Evolutionary conservation across 1,140 invertebrate species (phyloP).

Genomic region (Cryptotermes secundus): DNA sequence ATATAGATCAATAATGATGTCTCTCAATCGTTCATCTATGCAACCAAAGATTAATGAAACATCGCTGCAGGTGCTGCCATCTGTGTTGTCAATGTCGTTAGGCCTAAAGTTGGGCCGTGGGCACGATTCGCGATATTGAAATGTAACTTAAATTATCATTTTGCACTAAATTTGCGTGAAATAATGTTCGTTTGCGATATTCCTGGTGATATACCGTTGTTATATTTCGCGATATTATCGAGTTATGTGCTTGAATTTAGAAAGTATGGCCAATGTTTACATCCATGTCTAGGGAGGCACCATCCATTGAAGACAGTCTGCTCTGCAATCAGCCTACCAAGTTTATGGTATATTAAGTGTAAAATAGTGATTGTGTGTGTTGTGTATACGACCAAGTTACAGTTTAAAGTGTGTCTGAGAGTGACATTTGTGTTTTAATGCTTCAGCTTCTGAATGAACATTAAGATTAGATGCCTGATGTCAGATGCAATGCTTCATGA

Average conservation of each 20-base stretch:
- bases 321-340: slow-evolving; percentile 24
- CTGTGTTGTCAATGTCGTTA: slow-evolving; percentile 70
- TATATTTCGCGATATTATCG: slow-evolving; percentile 31
- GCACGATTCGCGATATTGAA: slow-evolving; percentile 39
- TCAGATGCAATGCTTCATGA: not conserved
- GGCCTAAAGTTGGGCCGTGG: slow-evolving; percentile 54
- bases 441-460: not conserved
- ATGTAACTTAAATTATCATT: slow-evolving; percentile 21
- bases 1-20: slow-evolving; percentile 5
- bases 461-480: not conserved
- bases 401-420: not conserved
- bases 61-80: slow-evolving; percentile 53
- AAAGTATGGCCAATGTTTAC: slow-evolving; percentile 50
- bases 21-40: slow-evolving; percentile 26
- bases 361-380: slow-evolving; percentile 15
- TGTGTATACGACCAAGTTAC: not conserved
- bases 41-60: slow-evolving; percentile 36
- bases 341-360: slow-evolving; percentile 20
- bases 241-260: slow-evolving; percentile 26
- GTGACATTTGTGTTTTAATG: not conserved
- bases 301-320: slow-evolving; percentile 41
- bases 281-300: slow-evolving; percentile 43
- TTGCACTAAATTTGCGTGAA: not conserved
- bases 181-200: slow-evolving; percentile 19
- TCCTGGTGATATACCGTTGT: not conserved